These are phyloP conservation scores for Myzus persicae DNA, from an alignment of 1,140 invertebrate genomes.

Conservation along the genomic window DNA sequence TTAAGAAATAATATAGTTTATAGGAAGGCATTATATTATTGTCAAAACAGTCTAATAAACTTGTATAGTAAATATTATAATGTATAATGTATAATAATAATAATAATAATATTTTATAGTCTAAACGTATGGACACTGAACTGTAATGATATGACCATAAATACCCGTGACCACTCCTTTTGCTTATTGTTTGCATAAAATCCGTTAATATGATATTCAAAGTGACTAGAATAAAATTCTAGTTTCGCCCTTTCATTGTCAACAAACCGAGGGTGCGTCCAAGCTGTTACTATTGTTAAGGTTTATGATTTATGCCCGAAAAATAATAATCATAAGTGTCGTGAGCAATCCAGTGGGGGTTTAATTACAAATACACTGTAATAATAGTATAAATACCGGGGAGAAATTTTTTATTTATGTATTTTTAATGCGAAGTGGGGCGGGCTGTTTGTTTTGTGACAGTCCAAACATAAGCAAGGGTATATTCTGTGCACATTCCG, in stretches of 20 bases:
- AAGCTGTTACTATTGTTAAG: conserved; percentile 48
- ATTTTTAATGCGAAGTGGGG: conserved; percentile 49
- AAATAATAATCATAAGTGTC: conserved; percentile 56
- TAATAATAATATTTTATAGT: neutral
- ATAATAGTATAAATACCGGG: conserved; percentile 55
- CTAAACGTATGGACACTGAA: conserved; percentile 24
- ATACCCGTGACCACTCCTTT: conserved; percentile 25
- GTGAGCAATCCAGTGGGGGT: conserved; percentile 29
- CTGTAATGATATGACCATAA: conserved; percentile 34
- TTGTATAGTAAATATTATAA: neutral
- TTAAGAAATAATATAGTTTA: neutral
- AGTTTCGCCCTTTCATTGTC: conserved; percentile 40
- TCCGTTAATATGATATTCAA: conserved; percentile 52
- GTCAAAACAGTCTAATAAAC: neutral
- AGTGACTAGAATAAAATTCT: conserved; percentile 15
- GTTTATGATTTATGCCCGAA: conserved; percentile 51
- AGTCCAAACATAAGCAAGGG: conserved; percentile 40
- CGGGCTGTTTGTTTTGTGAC: conserved; percentile 53
- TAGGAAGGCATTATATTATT: neutral
- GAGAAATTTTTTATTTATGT: conserved; percentile 55
- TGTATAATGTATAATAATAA: neutral
- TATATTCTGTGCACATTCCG: conserved; percentile 2
- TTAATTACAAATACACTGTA: conserved; percentile 57
- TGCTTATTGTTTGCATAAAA: conserved; percentile 27
- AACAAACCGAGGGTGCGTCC: conserved; percentile 52